Conservation (phyloP, 2,888 invertebrate species). For the Parnassius smintheus region DNA sequence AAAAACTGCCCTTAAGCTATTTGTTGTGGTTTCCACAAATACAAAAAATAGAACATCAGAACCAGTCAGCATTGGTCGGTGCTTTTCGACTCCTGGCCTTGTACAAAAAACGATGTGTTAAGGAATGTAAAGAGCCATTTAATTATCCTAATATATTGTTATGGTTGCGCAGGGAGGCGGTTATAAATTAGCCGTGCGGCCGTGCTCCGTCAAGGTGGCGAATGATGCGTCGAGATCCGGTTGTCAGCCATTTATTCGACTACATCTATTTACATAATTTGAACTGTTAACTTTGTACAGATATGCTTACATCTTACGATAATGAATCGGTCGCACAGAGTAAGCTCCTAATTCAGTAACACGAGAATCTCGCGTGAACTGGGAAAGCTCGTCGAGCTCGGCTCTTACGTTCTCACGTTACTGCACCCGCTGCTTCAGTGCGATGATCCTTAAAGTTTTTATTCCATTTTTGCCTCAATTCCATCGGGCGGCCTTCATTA, state of each 20-base stretch:
- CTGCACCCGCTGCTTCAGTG: constrained; percentile 66
- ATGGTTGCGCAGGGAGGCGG: constrained; percentile 74
- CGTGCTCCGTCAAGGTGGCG: constrained; percentile 58
- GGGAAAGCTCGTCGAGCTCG: constrained; percentile 25
- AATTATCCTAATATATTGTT: constrained; percentile 81
- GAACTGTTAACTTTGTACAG: neutral
- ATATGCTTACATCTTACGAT: neutral
- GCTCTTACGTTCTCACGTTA: constrained; percentile 48
- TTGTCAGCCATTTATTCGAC: constrained; percentile 33
- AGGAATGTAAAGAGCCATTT: constrained; percentile 81
- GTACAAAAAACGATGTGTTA: constrained; percentile 78
- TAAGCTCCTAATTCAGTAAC: constrained; percentile 22
- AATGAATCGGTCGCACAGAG: constrained; percentile 1
- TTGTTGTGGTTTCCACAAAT: constrained; percentile 76
- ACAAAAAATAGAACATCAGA: constrained; percentile 69
- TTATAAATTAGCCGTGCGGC: constrained; percentile 68
- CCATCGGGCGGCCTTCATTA: constrained; percentile 73
- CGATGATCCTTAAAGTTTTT: constrained; percentile 73
- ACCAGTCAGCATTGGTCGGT: constrained; percentile 79
- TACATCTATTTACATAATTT: constrained; percentile 19
- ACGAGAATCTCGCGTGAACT: constrained; percentile 21
- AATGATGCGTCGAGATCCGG: constrained; percentile 45
- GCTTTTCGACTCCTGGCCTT: constrained; percentile 72
- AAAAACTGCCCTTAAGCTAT: constrained; percentile 76
- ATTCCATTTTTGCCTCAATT: constrained; percentile 68